Evolutionary conservation across 2,888 invertebrate species (phyloP), one percentile per base, ranked within the genome.

Genomic region (Apomyelois bistriatella): DNA sequence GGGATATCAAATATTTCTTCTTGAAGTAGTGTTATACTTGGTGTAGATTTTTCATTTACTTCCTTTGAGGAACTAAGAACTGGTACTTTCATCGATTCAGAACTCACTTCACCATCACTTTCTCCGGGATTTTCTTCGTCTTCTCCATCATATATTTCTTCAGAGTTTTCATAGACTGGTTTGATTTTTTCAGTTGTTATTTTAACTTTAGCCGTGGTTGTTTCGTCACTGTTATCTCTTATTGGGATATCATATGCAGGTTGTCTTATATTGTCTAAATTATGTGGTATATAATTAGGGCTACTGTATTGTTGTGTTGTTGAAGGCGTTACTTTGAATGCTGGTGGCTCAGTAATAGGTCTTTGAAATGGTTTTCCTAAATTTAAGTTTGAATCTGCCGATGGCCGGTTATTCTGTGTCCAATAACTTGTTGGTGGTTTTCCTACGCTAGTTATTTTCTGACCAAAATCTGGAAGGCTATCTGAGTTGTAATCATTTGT

Each of bases 241-340:
- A 85, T 73, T n/a, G 90, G 88, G 63, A 90, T 90, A 60, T 90
- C 82, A 62, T 91, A 91, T 6, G 79, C 84, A 12, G 85, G 85
- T 65, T 90, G 90, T 56, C 76, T 72, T 48, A 78, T 65, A 10
- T 59, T 62, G 54, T 75, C 79, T 42, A 79, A 76, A 56, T 82
- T 82, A 12, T 86, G 76, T 30, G 81, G 82, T 55, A 88, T 79
- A 53, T 85, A 87, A 59, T 82, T 82, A 43, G 75, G 70, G 48
- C 53, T 66, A 55, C 67, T 70, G 53, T 71, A 74, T n/a, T 77
- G 74, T 55, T 73, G 78, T 8, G 68, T 70, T n/a, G 76, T 76
- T 58, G 72, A 61, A 4, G 72, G 59, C 40, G 76, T 52, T n/a
- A 61, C 53, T 50, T 59, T 74, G 16, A 70, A 55, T 7, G 55